Conservation (phyloP, 2,797 vertebrate genomes). For the Sebastes glaucus region DNA sequence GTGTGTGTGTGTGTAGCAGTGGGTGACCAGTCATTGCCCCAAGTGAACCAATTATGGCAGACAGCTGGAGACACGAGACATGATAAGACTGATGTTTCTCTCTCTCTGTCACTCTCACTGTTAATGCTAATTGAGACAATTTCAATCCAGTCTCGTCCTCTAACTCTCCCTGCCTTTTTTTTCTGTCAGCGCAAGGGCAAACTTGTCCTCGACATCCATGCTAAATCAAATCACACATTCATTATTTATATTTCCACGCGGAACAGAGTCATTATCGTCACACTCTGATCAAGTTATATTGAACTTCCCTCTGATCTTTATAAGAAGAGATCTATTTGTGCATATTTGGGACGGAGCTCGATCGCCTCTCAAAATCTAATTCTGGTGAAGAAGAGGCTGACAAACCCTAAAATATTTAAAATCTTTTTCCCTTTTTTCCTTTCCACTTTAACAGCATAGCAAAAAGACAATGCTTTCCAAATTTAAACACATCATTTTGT, state of each 20-base stretch:
- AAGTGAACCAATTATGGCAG: constrained; percentile 43
- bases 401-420: not conserved
- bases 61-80: constrained; percentile 20
- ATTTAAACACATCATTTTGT: not conserved
- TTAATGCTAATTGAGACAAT: constrained; percentile 42
- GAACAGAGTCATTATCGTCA: constrained; percentile 4
- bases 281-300: not conserved
- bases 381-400: not conserved
- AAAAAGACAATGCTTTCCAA: not conserved
- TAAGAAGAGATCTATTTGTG: not conserved
- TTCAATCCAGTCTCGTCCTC: constrained; percentile 3
- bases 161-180: not conserved
- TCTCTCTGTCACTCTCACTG: not conserved
- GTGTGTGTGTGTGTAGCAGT: not conserved
- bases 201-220: not conserved
- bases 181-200: constrained; percentile 1
- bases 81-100: constrained; percentile 14
- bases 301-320: constrained; percentile 31
- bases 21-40: constrained; percentile 17
- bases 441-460: not conserved
- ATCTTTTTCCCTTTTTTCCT: not conserved
- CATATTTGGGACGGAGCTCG: not conserved
- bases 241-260: constrained; percentile 32
- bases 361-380: not conserved
- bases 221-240: constrained; percentile 27